These are phyloP conservation scores for Melanostoma scalare DNA, from an alignment of 2,888 invertebrate genomes.

Conservation along the genomic window DNA sequence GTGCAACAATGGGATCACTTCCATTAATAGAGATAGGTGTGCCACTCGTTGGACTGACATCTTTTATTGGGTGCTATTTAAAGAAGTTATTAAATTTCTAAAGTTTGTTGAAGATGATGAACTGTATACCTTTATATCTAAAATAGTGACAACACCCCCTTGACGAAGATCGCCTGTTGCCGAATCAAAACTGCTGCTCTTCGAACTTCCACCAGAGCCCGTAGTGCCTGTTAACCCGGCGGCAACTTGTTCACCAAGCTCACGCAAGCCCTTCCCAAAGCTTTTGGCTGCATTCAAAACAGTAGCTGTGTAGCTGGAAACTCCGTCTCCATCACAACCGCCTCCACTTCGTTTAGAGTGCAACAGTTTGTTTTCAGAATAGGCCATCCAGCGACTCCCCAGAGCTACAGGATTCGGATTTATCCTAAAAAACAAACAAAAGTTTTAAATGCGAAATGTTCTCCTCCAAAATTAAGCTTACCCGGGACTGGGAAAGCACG, in stretches of 20 bases:
- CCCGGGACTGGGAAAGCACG: conserved; percentile 94
- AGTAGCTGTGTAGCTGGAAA: conserved; percentile 94
- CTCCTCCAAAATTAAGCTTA: conserved; percentile 76
- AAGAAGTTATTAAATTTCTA: neutral
- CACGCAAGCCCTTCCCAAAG: conserved; percentile 93
- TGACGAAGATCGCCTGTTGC: conserved; percentile 85
- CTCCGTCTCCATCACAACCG: conserved; percentile 92
- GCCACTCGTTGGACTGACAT: conserved; percentile 80
- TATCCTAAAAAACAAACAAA: conserved; percentile 76
- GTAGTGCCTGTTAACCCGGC: conserved; percentile 91
- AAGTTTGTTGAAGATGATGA: neutral
- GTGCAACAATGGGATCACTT: conserved; percentile 90
- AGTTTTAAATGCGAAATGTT: neutral
- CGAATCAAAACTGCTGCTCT: conserved; percentile 83
- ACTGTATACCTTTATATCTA: conserved; percentile 89
- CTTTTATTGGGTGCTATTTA: conserved; percentile 79
- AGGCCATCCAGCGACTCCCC: conserved; percentile 92
- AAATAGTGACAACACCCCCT: conserved; percentile 93
- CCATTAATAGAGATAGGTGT: conserved; percentile 81
- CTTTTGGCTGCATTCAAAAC: conserved; percentile 97
- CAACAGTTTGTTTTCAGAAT: conserved; percentile 92
- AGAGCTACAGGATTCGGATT: conserved; percentile 92
- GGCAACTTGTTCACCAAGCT: conserved; percentile 95
- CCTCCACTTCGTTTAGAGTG: conserved; percentile 91
- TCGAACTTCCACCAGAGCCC: conserved; percentile 80